These are phyloP conservation scores for Mythimna albipuncta DNA, from an alignment of 2,888 invertebrate species.

Conservation along the genomic window DNA sequence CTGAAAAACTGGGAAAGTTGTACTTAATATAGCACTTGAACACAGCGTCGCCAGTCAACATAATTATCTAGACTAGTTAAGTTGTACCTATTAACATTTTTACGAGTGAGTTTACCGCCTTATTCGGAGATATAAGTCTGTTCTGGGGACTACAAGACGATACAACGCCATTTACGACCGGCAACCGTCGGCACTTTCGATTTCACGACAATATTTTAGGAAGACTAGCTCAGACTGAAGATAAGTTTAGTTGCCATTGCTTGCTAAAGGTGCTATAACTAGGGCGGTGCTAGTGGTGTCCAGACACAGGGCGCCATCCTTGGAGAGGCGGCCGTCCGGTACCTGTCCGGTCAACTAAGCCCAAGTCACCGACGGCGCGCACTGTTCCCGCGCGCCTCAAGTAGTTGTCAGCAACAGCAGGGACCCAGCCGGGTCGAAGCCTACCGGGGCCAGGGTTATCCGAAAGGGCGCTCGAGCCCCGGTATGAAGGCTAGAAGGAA, in stretches of 20 bases:
- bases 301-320: no score
- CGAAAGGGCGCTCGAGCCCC: no score
- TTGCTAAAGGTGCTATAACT: not conserved
- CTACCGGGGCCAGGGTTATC: no score
- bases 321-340: no score
- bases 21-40: constrained; percentile 6
- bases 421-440: no score
- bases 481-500: no score
- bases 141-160: constrained; percentile 16
- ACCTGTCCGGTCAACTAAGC: no score
- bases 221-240: not conserved
- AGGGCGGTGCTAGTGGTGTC: no score
- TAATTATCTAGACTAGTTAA: constrained; percentile 43
- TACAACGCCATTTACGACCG: constrained; percentile 41
- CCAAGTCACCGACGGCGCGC: no score
- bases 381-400: no score
- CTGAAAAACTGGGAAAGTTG: constrained; percentile 41
- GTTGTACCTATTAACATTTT: constrained; percentile 51
- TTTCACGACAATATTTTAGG: constrained; percentile 44
- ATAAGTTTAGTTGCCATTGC: constrained; percentile 13
- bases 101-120: constrained; percentile 47
- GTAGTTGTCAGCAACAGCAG: no score
- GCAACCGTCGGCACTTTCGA: constrained; percentile 45
- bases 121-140: constrained; percentile 47
- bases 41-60: constrained; percentile 29